Evolutionary conservation across 2,888 invertebrate species (phyloP).

Genomic region (Eupithecia tripunctaria): DNA sequence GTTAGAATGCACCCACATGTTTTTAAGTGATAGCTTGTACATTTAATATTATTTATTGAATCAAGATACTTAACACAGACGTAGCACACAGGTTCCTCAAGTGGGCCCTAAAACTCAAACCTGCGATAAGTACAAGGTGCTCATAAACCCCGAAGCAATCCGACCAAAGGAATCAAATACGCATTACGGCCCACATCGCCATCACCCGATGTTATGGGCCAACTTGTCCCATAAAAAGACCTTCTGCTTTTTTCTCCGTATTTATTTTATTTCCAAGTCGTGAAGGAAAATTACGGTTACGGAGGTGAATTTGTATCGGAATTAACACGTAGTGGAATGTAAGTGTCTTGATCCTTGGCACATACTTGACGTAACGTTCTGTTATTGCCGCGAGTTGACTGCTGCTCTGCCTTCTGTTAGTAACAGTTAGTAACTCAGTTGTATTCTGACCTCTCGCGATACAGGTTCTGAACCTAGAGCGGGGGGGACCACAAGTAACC

Average conservation of each 20-base stretch:
- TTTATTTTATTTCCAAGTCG: constrained; percentile 36
- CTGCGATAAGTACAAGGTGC: neutral
- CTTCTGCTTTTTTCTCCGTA: constrained; percentile 33
- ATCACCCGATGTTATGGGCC: constrained; percentile 37
- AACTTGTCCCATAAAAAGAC: constrained; percentile 35
- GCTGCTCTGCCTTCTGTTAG: too few species aligned
- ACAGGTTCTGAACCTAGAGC: too few species aligned
- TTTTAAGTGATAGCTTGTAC: neutral
- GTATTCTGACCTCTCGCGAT: too few species aligned
- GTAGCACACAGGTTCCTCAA: constrained; percentile 1
- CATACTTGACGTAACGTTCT: neutral
- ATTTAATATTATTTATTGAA: neutral
- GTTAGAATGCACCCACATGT: neutral
- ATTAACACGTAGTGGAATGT: constrained; percentile 19
- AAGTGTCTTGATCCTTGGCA: neutral
- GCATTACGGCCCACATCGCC: constrained; percentile 34
- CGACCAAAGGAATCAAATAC: constrained; percentile 35
- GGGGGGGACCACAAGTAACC: too few species aligned
- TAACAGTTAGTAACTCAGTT: too few species aligned
- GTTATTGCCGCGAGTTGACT: too few species aligned
- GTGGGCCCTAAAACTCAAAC: constrained; percentile 10
- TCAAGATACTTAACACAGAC: neutral
- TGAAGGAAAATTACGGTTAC: constrained; percentile 26
- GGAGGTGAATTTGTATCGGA: constrained; percentile 27
- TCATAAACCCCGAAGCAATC: constrained; percentile 9